These are phyloP conservation scores for Panulirus ornatus DNA, from an alignment of 1,140 invertebrate genomes.

Conservation along the genomic window DNA sequence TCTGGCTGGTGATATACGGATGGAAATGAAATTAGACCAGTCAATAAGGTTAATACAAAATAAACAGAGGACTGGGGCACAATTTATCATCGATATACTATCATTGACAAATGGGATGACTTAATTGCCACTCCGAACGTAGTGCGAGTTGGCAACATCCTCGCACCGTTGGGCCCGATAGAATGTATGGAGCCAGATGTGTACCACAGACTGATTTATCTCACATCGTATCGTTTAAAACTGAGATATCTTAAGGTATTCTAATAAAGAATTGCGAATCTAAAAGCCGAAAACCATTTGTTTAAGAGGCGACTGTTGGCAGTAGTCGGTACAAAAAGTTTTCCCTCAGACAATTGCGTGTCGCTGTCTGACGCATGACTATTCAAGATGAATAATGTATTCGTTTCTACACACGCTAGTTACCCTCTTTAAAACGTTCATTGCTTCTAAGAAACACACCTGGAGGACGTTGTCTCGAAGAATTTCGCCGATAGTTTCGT, in stretches of 20 bases:
- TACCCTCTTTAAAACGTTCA: slow-evolving; percentile 43
- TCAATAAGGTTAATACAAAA: slow-evolving; percentile 39
- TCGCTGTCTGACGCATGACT: slow-evolving; percentile 53
- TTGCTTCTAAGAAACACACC: not conserved
- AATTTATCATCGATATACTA: slow-evolving; percentile 33
- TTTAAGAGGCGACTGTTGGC: too few relatives aligned
- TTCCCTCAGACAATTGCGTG: slow-evolving; percentile 20
- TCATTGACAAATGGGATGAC: slow-evolving; percentile 64
- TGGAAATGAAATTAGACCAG: slow-evolving; percentile 35
- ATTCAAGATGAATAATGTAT: slow-evolving; percentile 52
- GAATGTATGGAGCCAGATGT: not conserved
- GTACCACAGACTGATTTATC: too few relatives aligned
- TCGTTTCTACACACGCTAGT: slow-evolving; percentile 46
- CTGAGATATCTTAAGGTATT: too few relatives aligned
- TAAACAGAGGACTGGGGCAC: slow-evolving; percentile 24
- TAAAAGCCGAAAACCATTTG: too few relatives aligned
- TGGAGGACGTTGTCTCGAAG: too few relatives aligned
- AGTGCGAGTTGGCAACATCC: slow-evolving; percentile 20
- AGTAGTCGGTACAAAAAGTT: slow-evolving; percentile 52
- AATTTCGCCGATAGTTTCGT: too few relatives aligned
- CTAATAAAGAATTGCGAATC: too few relatives aligned
- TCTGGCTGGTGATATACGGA: slow-evolving; percentile 2
- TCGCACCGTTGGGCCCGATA: not conserved
- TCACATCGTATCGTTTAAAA: too few relatives aligned
- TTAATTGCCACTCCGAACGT: slow-evolving; percentile 56